phyloP scores from a whole-genome alignment of 1,140 invertebrate species.

The Agrypnia vestita region DNA sequence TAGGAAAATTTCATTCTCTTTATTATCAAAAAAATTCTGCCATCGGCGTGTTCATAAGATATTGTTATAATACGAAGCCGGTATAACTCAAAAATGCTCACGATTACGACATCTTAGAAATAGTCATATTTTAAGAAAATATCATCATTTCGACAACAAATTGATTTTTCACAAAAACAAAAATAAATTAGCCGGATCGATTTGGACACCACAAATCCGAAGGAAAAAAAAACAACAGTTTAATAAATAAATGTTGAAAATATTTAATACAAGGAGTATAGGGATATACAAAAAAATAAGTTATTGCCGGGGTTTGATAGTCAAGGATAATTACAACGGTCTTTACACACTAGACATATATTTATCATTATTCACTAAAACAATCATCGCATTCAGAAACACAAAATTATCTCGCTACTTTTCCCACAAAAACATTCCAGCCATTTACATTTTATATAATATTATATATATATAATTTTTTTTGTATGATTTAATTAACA shows the following conservation, averaged over 20 bases:
- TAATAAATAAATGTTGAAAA: slow-evolving; percentile 39
- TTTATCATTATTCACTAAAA: slow-evolving; percentile 20
- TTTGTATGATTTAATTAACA: slow-evolving; percentile 37
- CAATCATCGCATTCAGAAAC: slow-evolving; percentile 11
- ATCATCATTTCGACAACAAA: too few relatives aligned
- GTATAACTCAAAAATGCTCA: too few relatives aligned
- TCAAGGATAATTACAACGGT: slow-evolving; percentile 8
- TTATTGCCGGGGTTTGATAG: slow-evolving; percentile 24
- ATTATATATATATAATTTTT: slow-evolving; percentile 20
- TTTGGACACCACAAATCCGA: not conserved
- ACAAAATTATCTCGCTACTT: slow-evolving; percentile 15
- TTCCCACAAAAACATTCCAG: slow-evolving; percentile 20
- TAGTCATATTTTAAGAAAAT: too few relatives aligned
- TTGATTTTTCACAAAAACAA: too few relatives aligned
- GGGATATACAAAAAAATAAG: slow-evolving; percentile 33
- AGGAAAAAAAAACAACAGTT: slow-evolving; percentile 15
- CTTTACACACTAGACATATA: slow-evolving; percentile 32
- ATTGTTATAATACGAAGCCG: too few relatives aligned
- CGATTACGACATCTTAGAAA: too few relatives aligned
- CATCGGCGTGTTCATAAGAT: too few relatives aligned
- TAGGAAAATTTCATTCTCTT: too few relatives aligned
- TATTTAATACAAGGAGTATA: slow-evolving; percentile 38
- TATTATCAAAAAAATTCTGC: too few relatives aligned
- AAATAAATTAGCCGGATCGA: too few relatives aligned
- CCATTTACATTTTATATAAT: not conserved